Conservation (phyloP, 2,888 invertebrate species). For the Phasia obesa region DNA sequence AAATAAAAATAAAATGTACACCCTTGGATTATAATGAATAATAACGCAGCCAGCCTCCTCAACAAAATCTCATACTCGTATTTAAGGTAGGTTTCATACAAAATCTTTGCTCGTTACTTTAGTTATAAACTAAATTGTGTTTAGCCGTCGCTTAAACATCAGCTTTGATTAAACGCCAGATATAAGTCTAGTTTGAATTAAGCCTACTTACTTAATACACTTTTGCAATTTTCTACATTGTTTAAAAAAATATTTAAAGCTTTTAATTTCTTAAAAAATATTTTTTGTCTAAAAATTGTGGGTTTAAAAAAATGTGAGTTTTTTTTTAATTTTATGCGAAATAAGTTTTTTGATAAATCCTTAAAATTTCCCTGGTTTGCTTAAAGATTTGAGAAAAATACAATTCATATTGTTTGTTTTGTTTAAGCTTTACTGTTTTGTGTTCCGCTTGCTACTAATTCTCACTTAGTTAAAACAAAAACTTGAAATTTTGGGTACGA, state of each 20-base stretch:
- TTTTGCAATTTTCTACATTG: background rate
- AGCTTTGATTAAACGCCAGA: background rate
- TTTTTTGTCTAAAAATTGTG: too few species aligned
- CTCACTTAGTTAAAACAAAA: too few species aligned
- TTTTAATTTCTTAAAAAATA: too few species aligned
- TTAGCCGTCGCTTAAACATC: constrained; percentile 59
- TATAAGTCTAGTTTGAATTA: constrained; percentile 7
- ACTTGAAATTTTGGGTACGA: too few species aligned
- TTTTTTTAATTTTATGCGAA: too few species aligned
- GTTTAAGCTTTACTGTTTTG: too few species aligned
- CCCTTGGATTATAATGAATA: constrained; percentile 46
- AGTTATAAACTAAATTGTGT: constrained; percentile 10
- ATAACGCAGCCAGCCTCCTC: constrained; percentile 1
- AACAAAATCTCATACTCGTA: constrained; percentile 5
- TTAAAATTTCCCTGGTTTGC: too few species aligned
- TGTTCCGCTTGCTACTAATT: too few species aligned
- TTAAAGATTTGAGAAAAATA: too few species aligned
- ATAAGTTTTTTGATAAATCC: too few species aligned
- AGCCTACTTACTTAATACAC: background rate
- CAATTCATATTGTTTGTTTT: too few species aligned
- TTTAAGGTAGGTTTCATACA: constrained; percentile 33
- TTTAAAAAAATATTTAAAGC: background rate
- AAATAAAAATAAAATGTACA: constrained; percentile 15
- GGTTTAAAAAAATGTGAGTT: too few species aligned
- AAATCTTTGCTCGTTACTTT: background rate